Conservation (phyloP, 2,113 vertebrate genomes). For the Phalacrocorax brasilianus region DNA sequence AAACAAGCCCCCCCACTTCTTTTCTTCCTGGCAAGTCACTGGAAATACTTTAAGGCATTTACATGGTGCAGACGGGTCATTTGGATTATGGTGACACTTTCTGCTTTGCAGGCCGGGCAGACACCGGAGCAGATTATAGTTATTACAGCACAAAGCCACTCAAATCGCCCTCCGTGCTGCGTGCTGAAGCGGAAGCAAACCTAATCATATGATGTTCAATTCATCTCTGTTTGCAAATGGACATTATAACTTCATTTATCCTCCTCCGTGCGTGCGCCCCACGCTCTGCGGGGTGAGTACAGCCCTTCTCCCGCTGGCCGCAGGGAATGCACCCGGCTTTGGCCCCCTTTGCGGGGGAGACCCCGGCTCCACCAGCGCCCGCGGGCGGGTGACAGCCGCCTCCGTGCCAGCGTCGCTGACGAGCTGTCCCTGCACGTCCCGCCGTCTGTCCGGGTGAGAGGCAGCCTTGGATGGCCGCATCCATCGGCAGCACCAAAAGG, state of each 20-base stretch:
- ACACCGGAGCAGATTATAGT: not conserved
- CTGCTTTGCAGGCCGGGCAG: not conserved
- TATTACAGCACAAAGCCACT: not conserved
- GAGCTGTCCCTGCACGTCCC: too few relatives aligned
- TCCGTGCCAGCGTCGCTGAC: fast-evolving
- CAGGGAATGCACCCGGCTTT: fast-evolving
- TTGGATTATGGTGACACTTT: not conserved
- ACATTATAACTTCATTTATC: not conserved
- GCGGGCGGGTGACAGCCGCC: not conserved
- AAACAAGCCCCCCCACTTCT: not conserved
- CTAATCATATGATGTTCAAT: not conserved
- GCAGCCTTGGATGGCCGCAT: not conserved
- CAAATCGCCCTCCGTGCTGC: not conserved
- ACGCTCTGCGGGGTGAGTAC: fast-evolving
- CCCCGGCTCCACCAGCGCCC: fast-evolving
- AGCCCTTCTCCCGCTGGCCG: not conserved
- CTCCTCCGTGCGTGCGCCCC: fast-evolving
- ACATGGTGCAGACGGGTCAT: not conserved
- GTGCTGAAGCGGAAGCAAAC: not conserved
- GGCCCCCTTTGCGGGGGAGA: not conserved
- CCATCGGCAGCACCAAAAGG: not conserved
- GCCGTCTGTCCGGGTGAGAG: not conserved
- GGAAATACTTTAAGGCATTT: not conserved
- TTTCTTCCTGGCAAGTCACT: not conserved
- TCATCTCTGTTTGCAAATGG: not conserved